Percentiles rank a stretch among this genome's conserved stretches.
phyloP scores from a whole-genome alignment of 2,797 vertebrate genomes.

The Steatocranus sp. region DNA sequence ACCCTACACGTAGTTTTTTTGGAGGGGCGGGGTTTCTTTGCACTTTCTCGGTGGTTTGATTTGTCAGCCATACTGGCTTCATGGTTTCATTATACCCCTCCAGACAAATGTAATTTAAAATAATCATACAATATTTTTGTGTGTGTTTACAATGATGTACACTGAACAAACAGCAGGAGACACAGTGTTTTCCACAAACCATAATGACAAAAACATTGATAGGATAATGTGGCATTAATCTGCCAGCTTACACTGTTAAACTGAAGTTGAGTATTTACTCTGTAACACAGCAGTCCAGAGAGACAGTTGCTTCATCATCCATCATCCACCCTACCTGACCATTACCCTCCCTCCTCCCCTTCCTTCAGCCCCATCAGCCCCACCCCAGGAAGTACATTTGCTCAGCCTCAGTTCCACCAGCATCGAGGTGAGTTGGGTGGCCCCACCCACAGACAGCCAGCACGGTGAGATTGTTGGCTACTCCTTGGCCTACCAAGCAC shows the following conservation, averaged over 20 bases:
- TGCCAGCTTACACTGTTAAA: too few relatives aligned
- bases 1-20: accelerated
- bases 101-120: neutral
- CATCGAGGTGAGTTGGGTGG: slow-evolving; percentile 93
- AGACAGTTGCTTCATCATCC: slow-evolving; percentile 66
- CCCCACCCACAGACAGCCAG: slow-evolving; percentile 85
- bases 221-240: neutral
- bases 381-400: slow-evolving; percentile 87
- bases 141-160: accelerated
- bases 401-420: slow-evolving; percentile 88
- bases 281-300: slow-evolving; percentile 4
- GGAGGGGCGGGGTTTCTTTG: neutral
- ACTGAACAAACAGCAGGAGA: neutral
- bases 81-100: neutral
- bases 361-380: slow-evolving; percentile 86
- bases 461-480: slow-evolving; percentile 88
- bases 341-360: slow-evolving; percentile 67
- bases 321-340: slow-evolving; percentile 74
- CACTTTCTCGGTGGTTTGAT: neutral
- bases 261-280: neutral
- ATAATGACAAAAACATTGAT: neutral
- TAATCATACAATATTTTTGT: neutral
- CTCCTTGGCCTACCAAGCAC: slow-evolving; percentile 86
- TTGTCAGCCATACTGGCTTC: neutral
- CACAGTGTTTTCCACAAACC: neutral